These are phyloP conservation scores for Nomada fabriciana DNA, from an alignment of 2,888 invertebrate genomes.

Conservation along the genomic window DNA sequence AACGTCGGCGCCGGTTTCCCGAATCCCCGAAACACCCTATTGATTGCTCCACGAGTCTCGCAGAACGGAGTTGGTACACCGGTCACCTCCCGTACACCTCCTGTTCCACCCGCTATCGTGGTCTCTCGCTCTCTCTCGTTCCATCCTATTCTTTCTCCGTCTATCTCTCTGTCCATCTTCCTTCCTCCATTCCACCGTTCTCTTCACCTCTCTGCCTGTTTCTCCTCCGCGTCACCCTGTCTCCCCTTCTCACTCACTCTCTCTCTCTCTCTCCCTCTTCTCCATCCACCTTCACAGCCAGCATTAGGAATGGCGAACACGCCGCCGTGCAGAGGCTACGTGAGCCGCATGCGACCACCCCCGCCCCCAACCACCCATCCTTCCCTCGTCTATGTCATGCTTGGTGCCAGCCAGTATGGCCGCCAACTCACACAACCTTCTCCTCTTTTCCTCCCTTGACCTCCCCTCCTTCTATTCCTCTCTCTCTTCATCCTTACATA, in stretches of 20 bases:
- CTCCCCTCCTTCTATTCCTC: slow-evolving; percentile 55
- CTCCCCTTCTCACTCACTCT: slow-evolving; percentile 9
- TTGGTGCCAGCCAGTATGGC: slow-evolving; percentile 82
- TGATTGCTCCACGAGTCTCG: slow-evolving; percentile 84
- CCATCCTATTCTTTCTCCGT: slow-evolving; percentile 54
- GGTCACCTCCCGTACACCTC: slow-evolving; percentile 75
- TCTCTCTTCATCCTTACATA: slow-evolving; percentile 55
- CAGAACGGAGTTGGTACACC: slow-evolving; percentile 77
- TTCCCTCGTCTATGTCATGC: slow-evolving; percentile 77
- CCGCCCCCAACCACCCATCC: slow-evolving; percentile 76
- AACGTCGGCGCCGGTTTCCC: slow-evolving; percentile 81
- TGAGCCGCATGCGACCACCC: slow-evolving; percentile 86
- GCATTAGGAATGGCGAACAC: slow-evolving; percentile 88
- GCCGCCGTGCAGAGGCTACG: slow-evolving; percentile 87
- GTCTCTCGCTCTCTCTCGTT: slow-evolving; percentile 41
- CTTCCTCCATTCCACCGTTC: slow-evolving; percentile 53
- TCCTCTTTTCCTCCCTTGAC: slow-evolving; percentile 78
- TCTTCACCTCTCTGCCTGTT: slow-evolving; percentile 43
- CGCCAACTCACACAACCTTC: slow-evolving; percentile 80
- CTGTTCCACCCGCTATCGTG: slow-evolving; percentile 56
- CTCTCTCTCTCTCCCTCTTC: slow-evolving; percentile 55
- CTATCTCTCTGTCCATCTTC: slow-evolving; percentile 41
- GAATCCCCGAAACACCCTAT: slow-evolving; percentile 86
- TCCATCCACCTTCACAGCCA: slow-evolving; percentile 78
- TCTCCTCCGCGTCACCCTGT: slow-evolving; percentile 47